phyloP scores from a whole-genome alignment of 2,888 invertebrate species.

The Alcis repandata region DNA sequence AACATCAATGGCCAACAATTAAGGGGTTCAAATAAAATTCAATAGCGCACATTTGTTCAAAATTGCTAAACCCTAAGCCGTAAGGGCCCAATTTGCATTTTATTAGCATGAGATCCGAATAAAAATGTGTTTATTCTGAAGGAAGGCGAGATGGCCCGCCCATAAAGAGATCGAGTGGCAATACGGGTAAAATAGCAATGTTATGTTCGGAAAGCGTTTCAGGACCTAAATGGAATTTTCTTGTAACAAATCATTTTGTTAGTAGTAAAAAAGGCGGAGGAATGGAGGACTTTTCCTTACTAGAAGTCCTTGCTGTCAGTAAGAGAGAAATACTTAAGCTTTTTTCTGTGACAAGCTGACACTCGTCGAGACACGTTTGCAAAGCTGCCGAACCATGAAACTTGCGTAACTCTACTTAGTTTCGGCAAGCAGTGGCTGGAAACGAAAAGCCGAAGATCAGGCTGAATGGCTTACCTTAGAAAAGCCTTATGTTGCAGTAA shows the following conservation, averaged over 20 bases:
- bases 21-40: constrained; percentile 78
- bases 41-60: constrained; percentile 80
- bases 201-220: constrained; percentile 62
- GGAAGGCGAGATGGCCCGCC: constrained; percentile 72
- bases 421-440: neutral
- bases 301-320: neutral
- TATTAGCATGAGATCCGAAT: constrained; percentile 81
- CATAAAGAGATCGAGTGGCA: constrained; percentile 74
- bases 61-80: constrained; percentile 80
- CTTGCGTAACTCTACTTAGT: neutral
- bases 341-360: constrained; percentile 13
- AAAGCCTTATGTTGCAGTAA: neutral
- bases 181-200: constrained; percentile 68
- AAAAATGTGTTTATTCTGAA: constrained; percentile 83
- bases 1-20: constrained; percentile 68
- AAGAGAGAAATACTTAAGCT: constrained; percentile 2
- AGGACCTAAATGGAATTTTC: constrained; percentile 63
- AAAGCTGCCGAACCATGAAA: neutral
- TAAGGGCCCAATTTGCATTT: constrained; percentile 82
- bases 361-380: neutral
- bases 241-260: constrained; percentile 46
- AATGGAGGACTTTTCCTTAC: constrained; percentile 22
- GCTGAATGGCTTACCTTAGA: neutral
- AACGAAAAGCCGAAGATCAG: neutral
- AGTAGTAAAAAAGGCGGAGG: constrained; percentile 28